phyloP scores from a whole-genome alignment of 2,888 invertebrate species.

The Leucania comma region DNA sequence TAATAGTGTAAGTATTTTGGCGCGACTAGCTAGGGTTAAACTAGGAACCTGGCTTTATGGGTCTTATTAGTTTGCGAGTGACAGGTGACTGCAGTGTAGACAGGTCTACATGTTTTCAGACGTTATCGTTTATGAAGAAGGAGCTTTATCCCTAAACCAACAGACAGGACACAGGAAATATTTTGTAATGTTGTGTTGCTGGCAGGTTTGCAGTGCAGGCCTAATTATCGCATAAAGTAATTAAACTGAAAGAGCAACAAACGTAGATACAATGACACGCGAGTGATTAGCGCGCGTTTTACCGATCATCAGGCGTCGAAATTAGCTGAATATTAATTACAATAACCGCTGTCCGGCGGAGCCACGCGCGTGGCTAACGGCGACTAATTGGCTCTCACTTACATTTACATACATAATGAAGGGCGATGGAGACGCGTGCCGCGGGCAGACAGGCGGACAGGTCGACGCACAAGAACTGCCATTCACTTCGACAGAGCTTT shows the following conservation, averaged over 20 bases:
- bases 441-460: too few species aligned
- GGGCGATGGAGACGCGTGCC: too few species aligned
- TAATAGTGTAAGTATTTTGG: too few species aligned
- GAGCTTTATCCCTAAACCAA: too few species aligned
- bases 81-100: too few species aligned
- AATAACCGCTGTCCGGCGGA: not conserved
- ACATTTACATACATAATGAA: conserved; percentile 4
- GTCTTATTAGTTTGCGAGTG: too few species aligned
- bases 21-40: too few species aligned
- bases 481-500: not conserved
- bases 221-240: conserved; percentile 5
- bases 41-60: too few species aligned
- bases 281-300: conserved; percentile 4
- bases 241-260: conserved; percentile 13
- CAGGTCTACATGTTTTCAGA: too few species aligned
- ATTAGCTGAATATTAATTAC: conserved; percentile 39
- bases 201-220: not conserved
- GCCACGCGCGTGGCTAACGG: not conserved
- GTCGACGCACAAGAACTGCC: not conserved
- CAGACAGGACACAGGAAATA: too few species aligned
- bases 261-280: not conserved
- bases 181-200: not conserved
- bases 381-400: not conserved
- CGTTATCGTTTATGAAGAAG: too few species aligned
- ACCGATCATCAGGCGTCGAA: not conserved